Percentiles rank a stretch among this genome's conserved stretches.
phyloP scores from a whole-genome alignment of 1,140 invertebrate genomes.

The Antheraea mylitta region DNA sequence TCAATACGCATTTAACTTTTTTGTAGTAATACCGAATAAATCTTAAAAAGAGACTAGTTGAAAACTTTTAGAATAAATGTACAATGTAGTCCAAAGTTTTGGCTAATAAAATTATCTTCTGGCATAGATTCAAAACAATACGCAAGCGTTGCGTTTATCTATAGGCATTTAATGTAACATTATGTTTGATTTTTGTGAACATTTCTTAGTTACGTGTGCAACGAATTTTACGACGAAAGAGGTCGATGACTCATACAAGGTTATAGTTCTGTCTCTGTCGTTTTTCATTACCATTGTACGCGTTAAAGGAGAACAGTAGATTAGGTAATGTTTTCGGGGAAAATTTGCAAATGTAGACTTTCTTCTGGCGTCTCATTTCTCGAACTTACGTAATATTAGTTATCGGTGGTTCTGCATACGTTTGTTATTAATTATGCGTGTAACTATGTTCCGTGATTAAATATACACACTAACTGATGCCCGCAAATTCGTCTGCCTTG shows the following conservation, averaged over 20 bases:
- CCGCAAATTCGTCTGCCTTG: too few relatives aligned
- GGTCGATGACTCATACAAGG: slow-evolving; percentile 40
- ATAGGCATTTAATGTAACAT: background rate
- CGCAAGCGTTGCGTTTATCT: slow-evolving; percentile 3
- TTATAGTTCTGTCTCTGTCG: background rate
- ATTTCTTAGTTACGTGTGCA: slow-evolving; percentile 35
- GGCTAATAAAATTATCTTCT: slow-evolving; percentile 14
- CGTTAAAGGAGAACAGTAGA: too few relatives aligned
- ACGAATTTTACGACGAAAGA: slow-evolving; percentile 28
- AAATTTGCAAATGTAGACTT: too few relatives aligned
- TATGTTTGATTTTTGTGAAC: slow-evolving; percentile 16
- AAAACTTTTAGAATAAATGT: slow-evolving; percentile 6
- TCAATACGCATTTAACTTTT: too few relatives aligned
- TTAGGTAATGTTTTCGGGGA: too few relatives aligned
- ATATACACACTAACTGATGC: too few relatives aligned
- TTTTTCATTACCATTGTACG: background rate
- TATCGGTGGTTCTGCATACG: too few relatives aligned
- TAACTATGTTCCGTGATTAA: too few relatives aligned
- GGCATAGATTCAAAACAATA: slow-evolving; percentile 20
- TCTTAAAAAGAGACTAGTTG: background rate
- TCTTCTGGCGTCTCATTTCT: too few relatives aligned
- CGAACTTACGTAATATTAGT: too few relatives aligned
- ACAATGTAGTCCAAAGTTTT: background rate
- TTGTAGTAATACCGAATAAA: too few relatives aligned
- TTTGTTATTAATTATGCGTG: too few relatives aligned